Percentiles rank a stretch among this genome's conserved stretches.
Conservation (phyloP, 2,797 vertebrate species). For the Sebastes ruberrimus region DNA sequence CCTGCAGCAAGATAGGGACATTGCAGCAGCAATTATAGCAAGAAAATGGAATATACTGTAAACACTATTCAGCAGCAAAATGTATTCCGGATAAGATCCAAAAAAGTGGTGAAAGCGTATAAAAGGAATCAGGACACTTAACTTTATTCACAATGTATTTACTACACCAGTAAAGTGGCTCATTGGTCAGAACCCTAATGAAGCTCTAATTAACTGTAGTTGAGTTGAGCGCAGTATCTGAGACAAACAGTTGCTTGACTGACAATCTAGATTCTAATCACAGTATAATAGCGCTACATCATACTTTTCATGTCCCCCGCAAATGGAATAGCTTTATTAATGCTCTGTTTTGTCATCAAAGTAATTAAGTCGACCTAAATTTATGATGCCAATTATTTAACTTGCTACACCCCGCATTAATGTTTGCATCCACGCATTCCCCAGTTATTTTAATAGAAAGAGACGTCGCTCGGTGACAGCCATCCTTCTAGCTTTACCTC, state of each 20-base stretch:
- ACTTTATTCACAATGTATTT: constrained; percentile 31
- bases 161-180: constrained; percentile 25
- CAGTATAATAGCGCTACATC: background rate
- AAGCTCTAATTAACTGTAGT: constrained; percentile 25
- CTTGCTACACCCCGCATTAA: background rate
- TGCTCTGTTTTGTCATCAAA: constrained; percentile 19
- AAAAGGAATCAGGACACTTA: constrained; percentile 24
- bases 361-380: constrained; percentile 8
- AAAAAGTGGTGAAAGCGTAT: constrained; percentile 17
- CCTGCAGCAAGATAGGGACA: constrained; percentile 50
- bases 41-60: constrained; percentile 36
- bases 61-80: constrained; percentile 41
- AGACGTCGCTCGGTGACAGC: background rate
- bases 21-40: constrained; percentile 49
- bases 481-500: background rate
- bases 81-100: constrained; percentile 22
- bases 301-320: background rate
- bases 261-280: constrained; percentile 32
- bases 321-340: constrained; percentile 29
- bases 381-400: constrained; percentile 2
- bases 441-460: background rate
- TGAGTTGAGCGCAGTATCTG: constrained; percentile 16
- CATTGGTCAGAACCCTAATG: constrained; percentile 45
- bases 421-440: background rate
- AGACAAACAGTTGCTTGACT: constrained; percentile 23